Evolutionary conservation across 2,888 invertebrate genomes (phyloP).

Genomic region (Tetrapedia diversipes): DNA sequence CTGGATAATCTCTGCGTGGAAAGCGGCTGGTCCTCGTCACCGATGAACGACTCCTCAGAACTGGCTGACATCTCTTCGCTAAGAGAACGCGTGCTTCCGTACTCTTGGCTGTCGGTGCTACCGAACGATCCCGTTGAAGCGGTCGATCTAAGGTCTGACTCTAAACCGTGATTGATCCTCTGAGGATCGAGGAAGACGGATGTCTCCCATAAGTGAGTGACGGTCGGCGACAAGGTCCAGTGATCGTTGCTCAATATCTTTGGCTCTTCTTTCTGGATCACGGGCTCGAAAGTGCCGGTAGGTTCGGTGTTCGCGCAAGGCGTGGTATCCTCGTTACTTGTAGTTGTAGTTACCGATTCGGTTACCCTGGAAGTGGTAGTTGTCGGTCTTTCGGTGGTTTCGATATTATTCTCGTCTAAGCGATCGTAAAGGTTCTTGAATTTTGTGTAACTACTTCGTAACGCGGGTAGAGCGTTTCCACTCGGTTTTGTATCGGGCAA

Average conservation of each 20-base stretch:
- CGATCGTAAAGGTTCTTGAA: constrained; percentile 69
- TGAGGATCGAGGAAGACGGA: constrained; percentile 89
- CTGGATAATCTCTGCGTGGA: constrained; percentile 74
- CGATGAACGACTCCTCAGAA: constrained; percentile 22
- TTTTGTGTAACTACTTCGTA: constrained; percentile 72
- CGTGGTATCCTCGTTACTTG: constrained; percentile 23
- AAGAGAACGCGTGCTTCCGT: constrained; percentile 66
- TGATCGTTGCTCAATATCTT: constrained; percentile 81
- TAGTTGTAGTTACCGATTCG: constrained; percentile 22
- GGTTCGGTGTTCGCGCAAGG: constrained; percentile 40
- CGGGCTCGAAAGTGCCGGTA: constrained; percentile 6
- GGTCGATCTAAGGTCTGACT: constrained; percentile 58
- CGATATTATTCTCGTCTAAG: constrained; percentile 16
- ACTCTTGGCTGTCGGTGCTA: constrained; percentile 45
- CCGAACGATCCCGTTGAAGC: not conserved
- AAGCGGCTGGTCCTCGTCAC: constrained; percentile 21
- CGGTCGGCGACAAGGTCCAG: constrained; percentile 84
- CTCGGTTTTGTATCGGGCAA: constrained; percentile 37
- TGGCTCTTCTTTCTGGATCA: constrained; percentile 67
- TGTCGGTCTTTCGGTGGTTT: constrained; percentile 56
- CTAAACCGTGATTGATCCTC: constrained; percentile 88
- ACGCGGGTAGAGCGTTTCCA: constrained; percentile 73
- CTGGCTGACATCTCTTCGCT: not conserved
- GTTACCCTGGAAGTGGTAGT: constrained; percentile 27
- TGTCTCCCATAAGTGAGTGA: constrained; percentile 87